A percentile compares a stretch with the other conserved stretches of the same genome.
Conservation (phyloP, 2,797 vertebrate genomes). For the Sebastes matsubarae region DNA sequence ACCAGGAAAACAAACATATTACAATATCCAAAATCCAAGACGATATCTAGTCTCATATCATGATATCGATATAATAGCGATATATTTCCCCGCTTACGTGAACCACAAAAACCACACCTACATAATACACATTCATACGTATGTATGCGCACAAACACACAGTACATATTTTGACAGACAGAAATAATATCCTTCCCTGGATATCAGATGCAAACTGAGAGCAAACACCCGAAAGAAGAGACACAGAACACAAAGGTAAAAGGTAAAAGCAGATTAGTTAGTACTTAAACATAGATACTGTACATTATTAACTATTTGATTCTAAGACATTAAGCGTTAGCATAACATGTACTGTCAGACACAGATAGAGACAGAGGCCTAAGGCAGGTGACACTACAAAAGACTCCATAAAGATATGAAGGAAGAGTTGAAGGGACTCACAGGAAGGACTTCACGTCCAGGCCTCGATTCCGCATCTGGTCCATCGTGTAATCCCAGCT, state of each 20-base stretch:
- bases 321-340: background rate
- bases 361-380: constrained; percentile 13
- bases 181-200: constrained; percentile 80
- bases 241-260: constrained; percentile 10
- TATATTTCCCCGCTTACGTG: too few relatives aligned
- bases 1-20: too few relatives aligned
- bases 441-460: constrained; percentile 99
- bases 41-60: too few relatives aligned
- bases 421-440: constrained; percentile 84
- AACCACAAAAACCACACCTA: background rate
- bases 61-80: too few relatives aligned
- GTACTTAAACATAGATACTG: background rate
- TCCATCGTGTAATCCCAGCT: constrained; percentile 99
- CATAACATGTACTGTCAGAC: background rate
- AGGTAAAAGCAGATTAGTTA: constrained; percentile 35
- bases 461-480: constrained; percentile 95
- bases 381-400: constrained; percentile 6
- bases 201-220: constrained; percentile 47
- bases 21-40: too few relatives aligned
- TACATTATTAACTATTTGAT: background rate
- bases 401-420: constrained; percentile 13
- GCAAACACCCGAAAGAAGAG: constrained; percentile 32
- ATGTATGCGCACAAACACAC: constrained; percentile 15
- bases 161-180: constrained; percentile 11
- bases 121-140: constrained; percentile 2